Conservation (phyloP, 2,113 vertebrate genomes). For the Nematolebias whitei region DNA sequence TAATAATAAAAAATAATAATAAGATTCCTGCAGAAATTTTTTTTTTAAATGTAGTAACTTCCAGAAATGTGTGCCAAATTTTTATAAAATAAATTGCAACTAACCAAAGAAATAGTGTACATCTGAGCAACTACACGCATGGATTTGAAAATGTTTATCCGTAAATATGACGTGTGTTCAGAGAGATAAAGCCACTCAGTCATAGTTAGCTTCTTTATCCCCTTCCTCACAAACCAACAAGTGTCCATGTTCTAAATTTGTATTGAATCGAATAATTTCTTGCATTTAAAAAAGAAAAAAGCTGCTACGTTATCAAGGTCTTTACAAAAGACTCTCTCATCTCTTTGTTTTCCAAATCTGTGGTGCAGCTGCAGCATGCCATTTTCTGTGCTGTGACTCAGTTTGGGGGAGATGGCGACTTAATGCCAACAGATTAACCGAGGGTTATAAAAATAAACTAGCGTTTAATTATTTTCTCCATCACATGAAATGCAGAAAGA, state of each 20-base stretch:
- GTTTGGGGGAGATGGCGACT: constrained; percentile 34
- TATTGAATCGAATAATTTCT: constrained; percentile 13
- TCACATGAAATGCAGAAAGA: constrained; percentile 65
- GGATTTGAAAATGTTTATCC: constrained; percentile 9
- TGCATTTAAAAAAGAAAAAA: constrained; percentile 6
- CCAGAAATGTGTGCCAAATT: constrained; percentile 14
- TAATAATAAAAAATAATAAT: constrained; percentile 21
- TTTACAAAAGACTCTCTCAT: constrained; percentile 16
- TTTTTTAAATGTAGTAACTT: too few relatives aligned
- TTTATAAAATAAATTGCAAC: constrained; percentile 5
- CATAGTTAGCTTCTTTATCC: background rate
- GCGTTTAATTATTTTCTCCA: constrained; percentile 48
- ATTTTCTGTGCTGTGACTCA: constrained; percentile 44
- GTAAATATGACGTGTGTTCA: constrained; percentile 2
- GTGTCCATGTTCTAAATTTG: background rate
- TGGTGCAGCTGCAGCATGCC: constrained; percentile 13
- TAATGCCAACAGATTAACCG: constrained; percentile 48
- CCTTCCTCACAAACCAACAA: constrained; percentile 6
- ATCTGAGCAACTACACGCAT: constrained; percentile 8
- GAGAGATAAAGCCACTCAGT: constrained; percentile 1
- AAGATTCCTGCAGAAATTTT: constrained; percentile 14
- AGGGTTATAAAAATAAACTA: constrained; percentile 36
- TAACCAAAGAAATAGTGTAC: background rate
- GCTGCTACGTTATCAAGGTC: constrained; percentile 12
- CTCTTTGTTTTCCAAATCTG: constrained; percentile 22